Base-by-base conservation (phyloP, 2,113 vertebrate species). In the Zonotrichia leucophrys region DNA sequence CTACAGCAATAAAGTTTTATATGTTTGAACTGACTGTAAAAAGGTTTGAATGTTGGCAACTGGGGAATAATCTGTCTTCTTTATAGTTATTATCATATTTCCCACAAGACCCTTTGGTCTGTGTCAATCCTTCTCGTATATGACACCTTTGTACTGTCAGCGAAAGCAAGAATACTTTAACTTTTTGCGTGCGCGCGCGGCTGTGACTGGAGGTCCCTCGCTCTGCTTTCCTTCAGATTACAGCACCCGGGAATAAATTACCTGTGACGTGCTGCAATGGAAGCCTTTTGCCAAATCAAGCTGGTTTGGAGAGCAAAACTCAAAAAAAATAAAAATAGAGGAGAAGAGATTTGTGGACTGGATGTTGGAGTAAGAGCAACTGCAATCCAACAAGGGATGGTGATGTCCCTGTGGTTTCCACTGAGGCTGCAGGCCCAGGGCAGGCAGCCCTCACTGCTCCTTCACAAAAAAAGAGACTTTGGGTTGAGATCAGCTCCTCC, bases 1-100 rank as follows among this genome's bases (percentile, higher is more conserved):
- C 98, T 98, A 98, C 98, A 98, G 98, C 98, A 99, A 99, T 99
- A 99, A 99, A 99, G 98, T 99, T 99, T 99, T 99, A 99, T 99
- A 99, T 98, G 98, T 98, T 98, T 98, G 98, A 99, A 99, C 99
- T 98, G 98, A 98, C 99, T 98, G 98, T 99, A 99, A 99, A 99
- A 99, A 98, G 98, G 97, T 98, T 98, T 98, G 98, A 98, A 99
- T 99, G 99, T 98, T 98, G 98, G 98, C 98, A 98, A 98, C 98
- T 98, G 98, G 99, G 99, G 99, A 98, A 98, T 99, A 99, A 99
- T 99, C 98, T 98, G 98, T 98, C 96, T 97, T 98, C 98, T 99
- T 99, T 99, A 99, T 98, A 98, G 98, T 99, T 98, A 99, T 98
- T 98, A 98, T 99, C 98, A 99, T 99, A 97, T 98, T 98, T 99